Conservation (phyloP, 1,140 invertebrate species). For the Hormaphis cornu region DNA sequence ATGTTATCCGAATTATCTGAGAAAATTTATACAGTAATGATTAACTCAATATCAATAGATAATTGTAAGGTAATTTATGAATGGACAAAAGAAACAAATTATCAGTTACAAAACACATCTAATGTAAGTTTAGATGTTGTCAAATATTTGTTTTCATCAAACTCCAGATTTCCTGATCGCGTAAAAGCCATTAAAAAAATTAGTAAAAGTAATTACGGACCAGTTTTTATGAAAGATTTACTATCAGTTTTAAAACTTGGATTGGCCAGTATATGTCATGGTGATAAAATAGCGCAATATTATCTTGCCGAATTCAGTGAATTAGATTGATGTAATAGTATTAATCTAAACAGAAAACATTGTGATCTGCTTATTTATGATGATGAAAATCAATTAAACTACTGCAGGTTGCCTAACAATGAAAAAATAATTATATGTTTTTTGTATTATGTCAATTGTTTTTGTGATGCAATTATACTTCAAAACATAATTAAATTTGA, state of each 20-base stretch:
- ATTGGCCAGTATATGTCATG: neutral
- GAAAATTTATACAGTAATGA: slow-evolving; percentile 43
- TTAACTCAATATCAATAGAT: slow-evolving; percentile 40
- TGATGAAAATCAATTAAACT: too few species aligned
- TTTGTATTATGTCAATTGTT: too few species aligned
- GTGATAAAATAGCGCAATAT: neutral
- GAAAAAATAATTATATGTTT: too few species aligned
- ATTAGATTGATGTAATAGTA: neutral
- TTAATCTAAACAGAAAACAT: neutral
- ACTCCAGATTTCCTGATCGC: slow-evolving; percentile 40
- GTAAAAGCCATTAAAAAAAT: slow-evolving; percentile 42
- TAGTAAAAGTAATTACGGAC: slow-evolving; percentile 37
- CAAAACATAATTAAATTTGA: neutral
- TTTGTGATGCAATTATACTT: neutral
- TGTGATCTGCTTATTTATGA: neutral
- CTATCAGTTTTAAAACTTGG: slow-evolving; percentile 36
- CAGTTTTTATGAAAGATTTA: slow-evolving; percentile 43
- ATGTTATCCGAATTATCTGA: slow-evolving; percentile 51
- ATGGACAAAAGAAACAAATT: slow-evolving; percentile 43
- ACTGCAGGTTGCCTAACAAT: too few species aligned
- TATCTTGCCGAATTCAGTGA: neutral
- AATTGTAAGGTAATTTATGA: slow-evolving; percentile 44
- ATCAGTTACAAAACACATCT: slow-evolving; percentile 22
- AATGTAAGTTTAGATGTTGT: slow-evolving; percentile 42
- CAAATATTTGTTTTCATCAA: slow-evolving; percentile 42